Evolutionary conservation across 2,797 vertebrate genomes (phyloP).

Genomic region (Orientallactaga sibirica): DNA sequence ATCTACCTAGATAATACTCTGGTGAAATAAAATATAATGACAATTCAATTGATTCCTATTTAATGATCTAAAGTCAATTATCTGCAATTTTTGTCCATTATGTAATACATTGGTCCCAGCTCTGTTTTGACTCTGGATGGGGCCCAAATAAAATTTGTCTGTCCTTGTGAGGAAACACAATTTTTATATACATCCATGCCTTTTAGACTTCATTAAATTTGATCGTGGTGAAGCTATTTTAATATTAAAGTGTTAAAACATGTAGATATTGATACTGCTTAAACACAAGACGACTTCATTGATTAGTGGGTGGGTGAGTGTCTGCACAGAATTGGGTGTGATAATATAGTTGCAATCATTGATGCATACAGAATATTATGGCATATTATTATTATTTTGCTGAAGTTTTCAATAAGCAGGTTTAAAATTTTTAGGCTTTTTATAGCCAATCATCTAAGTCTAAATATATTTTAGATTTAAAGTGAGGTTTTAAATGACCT

Average conservation of each 20-base stretch:
- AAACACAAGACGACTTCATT: neutral
- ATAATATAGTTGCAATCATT: conserved; percentile 3
- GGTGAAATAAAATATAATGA: conserved; percentile 18
- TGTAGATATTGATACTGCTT: neutral
- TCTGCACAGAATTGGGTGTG: neutral
- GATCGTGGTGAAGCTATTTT: conserved; percentile 4
- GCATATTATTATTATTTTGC: neutral
- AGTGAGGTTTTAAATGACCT: neutral
- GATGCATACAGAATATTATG: neutral
- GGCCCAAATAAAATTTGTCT: neutral
- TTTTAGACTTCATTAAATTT: neutral
- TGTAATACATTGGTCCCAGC: neutral
- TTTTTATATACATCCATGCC: neutral
- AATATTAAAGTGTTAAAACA: conserved; percentile 41
- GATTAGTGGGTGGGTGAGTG: neutral
- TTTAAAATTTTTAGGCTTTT: conserved; percentile 12
- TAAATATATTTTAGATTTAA: neutral
- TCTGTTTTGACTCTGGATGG: neutral
- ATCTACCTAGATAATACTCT: neutral
- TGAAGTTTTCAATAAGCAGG: conserved; percentile 37
- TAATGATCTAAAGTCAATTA: conserved; percentile 21
- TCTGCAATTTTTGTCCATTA: neutral
- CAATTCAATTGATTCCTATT: neutral
- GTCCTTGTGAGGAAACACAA: neutral
- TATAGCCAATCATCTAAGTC: neutral